A percentile compares a stretch with the other conserved stretches of the same genome.
phyloP scores from a whole-genome alignment of 2,113 vertebrate genomes.

The Chitala chitala region DNA sequence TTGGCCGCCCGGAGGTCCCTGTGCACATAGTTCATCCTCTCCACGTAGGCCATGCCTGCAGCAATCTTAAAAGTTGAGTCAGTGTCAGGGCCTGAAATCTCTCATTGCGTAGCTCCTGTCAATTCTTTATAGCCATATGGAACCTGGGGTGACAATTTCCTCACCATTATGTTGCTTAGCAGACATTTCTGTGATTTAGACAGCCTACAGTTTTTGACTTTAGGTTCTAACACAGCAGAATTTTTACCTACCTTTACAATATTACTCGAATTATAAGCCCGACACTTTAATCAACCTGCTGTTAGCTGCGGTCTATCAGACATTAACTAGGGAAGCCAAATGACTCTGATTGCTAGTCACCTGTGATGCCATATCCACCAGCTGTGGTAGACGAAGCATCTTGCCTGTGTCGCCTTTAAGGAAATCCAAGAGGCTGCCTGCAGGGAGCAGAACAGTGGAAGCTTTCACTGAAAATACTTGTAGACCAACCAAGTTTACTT shows the following conservation, averaged over 20 bases:
- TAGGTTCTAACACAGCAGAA: neutral
- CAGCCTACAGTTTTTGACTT: too few species aligned
- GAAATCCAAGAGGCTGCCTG: constrained; percentile 91
- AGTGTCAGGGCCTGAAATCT: neutral
- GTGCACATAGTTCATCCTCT: constrained; percentile 97
- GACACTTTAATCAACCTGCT: too few species aligned
- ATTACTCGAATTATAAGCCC: too few species aligned
- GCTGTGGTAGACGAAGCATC: constrained; percentile 86
- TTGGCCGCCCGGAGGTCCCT: constrained; percentile 92
- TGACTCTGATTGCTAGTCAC: constrained; percentile 63
- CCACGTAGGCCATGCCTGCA: constrained; percentile 93
- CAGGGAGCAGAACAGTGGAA: constrained; percentile 25
- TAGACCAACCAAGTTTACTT: too few species aligned
- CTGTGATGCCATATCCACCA: constrained; percentile 96
- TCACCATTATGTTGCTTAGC: too few species aligned
- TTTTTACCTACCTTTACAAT: too few species aligned
- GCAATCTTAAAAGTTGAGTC: constrained; percentile 69
- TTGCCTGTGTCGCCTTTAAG: constrained; percentile 92
- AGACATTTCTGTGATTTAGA: too few species aligned
- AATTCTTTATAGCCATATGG: too few species aligned
- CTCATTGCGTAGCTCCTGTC: too few species aligned
- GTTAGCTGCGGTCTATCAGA: neutral
- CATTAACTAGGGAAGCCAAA: neutral
- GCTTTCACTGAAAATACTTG: neutral
- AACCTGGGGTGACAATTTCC: too few species aligned